Evolutionary conservation across 2,888 invertebrate genomes (phyloP), one percentile per base, ranked within the genome.

Genomic region (Hoplodrina ambigua): DNA sequence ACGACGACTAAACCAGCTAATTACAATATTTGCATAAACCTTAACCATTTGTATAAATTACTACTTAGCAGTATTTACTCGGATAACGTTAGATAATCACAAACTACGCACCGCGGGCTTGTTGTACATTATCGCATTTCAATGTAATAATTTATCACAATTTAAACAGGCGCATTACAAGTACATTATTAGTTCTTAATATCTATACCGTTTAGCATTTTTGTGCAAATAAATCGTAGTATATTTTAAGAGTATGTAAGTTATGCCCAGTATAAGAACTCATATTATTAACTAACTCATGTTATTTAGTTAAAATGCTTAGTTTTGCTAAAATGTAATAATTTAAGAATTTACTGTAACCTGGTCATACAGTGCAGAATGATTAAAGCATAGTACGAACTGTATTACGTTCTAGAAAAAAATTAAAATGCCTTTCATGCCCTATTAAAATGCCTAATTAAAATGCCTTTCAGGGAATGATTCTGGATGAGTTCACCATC

Each of bases 91-190:
- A 55, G 55, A 62, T 69, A 78, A 60, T 60, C 50, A 62, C 50
- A 49, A 66, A 68, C 41, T 72, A 50, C 53, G 59, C 57, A 66
- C 54, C 30, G 53, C 57, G 20, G 19, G 52, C 56, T 19, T 58
- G 49, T 19, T 58, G 49, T 54, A 50, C 75, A 75, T 75, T 80
- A 69, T 69, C 78, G 61, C 59, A 66, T 73, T 67, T 61, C 70
- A 49, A 73, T 57, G 69, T 67, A 58, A 64, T 53, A 53, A 44
- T 52, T 52, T 69, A 60, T 62, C 73, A 69, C 53, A 65, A 56
- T 73, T 58, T 37, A 65, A 68, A 73, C 67, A 72, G 66, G 76
- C 72, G 72, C 72, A 66, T 59, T 55, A n/a, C 25, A 58, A n/a
- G 41, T 10, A 60, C 30, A 25, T 46, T 68, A n/a, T 49, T 62